Conservation (phyloP, 2,797 vertebrate genomes). For the Tympanoctomys barrerae region DNA sequence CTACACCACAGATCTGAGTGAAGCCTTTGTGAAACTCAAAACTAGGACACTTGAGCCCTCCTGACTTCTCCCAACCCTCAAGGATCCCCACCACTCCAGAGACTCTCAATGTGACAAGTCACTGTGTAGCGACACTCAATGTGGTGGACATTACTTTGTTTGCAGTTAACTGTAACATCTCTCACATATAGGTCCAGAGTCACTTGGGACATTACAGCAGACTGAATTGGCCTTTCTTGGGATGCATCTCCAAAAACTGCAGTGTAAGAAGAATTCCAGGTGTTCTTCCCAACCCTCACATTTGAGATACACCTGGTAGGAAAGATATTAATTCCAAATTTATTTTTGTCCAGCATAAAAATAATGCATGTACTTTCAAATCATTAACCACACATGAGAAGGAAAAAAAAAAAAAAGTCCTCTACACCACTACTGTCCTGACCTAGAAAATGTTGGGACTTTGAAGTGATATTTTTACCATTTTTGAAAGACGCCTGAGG, state of each 20-base stretch:
- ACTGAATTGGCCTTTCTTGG: not conserved
- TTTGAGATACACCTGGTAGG: not conserved
- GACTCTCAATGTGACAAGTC: not conserved
- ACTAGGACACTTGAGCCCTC: not conserved
- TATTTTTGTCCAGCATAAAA: not conserved
- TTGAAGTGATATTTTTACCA: not conserved
- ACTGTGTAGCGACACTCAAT: not conserved
- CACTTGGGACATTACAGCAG: not conserved
- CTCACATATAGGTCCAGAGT: not conserved
- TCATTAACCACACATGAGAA: not conserved
- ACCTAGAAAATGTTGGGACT: not conserved
- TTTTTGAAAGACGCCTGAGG: not conserved
- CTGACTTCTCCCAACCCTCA: not conserved
- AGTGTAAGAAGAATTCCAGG: not conserved
- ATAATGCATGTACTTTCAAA: not conserved
- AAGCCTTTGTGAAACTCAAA: not conserved
- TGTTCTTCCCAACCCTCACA: not conserved
- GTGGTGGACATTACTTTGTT: not conserved
- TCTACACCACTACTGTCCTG: not conserved
- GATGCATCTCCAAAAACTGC: not conserved
- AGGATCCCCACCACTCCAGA: not conserved
- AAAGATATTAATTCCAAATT: not conserved
- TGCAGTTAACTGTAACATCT: not conserved
- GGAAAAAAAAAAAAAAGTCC: not conserved
- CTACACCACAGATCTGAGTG: not conserved